Conservation (phyloP, 1,140 invertebrate genomes). For the Protaetia brevitarsis region DNA sequence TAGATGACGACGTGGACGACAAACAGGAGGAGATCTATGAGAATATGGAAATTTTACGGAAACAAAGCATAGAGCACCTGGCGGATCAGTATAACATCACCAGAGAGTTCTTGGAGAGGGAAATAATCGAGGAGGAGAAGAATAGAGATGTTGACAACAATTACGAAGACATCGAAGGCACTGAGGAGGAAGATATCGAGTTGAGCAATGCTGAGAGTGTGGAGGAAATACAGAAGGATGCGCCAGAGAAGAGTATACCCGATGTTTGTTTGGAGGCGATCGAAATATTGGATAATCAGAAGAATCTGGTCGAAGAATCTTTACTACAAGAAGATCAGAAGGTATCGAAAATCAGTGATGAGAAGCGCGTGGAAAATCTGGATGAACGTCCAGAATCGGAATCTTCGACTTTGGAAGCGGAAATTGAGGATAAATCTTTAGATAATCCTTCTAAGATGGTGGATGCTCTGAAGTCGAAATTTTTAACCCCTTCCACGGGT, state of each 20-base stretch:
- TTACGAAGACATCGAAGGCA: slow-evolving; percentile 28
- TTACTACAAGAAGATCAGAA: slow-evolving; percentile 21
- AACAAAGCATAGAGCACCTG: slow-evolving; percentile 3
- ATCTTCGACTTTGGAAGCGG: background rate
- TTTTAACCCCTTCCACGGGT: slow-evolving; percentile 24
- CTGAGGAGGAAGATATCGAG: slow-evolving; percentile 24
- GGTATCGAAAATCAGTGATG: slow-evolving; percentile 21
- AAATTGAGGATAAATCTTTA: background rate
- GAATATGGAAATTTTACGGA: slow-evolving; percentile 2
- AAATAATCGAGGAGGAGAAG: background rate
- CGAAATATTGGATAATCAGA: background rate
- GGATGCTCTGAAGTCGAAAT: slow-evolving; percentile 41
- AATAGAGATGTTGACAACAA: slow-evolving; percentile 26
- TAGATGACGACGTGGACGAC: slow-evolving; percentile 8
- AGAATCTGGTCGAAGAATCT: slow-evolving; percentile 29
- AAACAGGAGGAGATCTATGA: slow-evolving; percentile 20
- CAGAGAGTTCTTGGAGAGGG: slow-evolving; percentile 16
- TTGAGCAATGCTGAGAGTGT: background rate
- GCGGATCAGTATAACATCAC: background rate
- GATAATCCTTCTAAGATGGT: slow-evolving; percentile 36
- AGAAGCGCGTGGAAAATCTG: slow-evolving; percentile 37
- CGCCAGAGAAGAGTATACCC: slow-evolving; percentile 9
- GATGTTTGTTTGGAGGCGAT: slow-evolving; percentile 4
- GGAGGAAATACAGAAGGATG: background rate
- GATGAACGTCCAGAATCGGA: background rate